These are phyloP conservation scores for Hylomyscus alleni DNA, from an alignment of 2,797 vertebrate genomes.

Conservation along the genomic window DNA sequence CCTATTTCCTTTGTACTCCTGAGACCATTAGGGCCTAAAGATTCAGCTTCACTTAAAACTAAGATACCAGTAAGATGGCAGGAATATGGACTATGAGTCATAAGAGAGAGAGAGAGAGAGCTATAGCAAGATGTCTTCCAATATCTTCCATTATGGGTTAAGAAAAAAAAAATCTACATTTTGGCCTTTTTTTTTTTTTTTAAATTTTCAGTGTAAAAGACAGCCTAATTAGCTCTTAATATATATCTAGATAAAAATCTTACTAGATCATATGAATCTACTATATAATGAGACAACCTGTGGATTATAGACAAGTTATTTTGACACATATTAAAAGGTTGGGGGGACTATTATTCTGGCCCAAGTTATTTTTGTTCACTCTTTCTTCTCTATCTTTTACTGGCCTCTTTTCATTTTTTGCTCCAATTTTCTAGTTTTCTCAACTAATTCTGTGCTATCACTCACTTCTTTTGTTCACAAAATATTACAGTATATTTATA, in stretches of 20 bases:
- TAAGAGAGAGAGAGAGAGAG: constrained; percentile 72
- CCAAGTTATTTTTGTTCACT: constrained; percentile 66
- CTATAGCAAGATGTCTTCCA: constrained; percentile 73
- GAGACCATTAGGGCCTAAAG: constrained; percentile 8
- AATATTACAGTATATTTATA: constrained; percentile 50
- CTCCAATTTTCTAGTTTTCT: constrained; percentile 58
- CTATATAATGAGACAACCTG: constrained; percentile 82
- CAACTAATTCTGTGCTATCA: constrained; percentile 26
- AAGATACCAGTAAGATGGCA: constrained; percentile 30
- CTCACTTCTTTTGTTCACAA: constrained; percentile 62
- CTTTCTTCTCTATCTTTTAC: constrained; percentile 11
- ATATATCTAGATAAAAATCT: constrained; percentile 84
- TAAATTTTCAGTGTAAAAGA: constrained; percentile 75
- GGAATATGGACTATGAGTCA: constrained; percentile 53
- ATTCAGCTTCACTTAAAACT: constrained; percentile 71
- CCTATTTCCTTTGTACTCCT: constrained; percentile 54
- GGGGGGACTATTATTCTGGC: constrained; percentile 64
- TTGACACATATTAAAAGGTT: constrained; percentile 78
- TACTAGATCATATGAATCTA: constrained; percentile 58
- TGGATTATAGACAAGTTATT: constrained; percentile 82
- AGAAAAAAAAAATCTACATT: constrained; percentile 85
- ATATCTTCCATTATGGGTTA: constrained; percentile 84
- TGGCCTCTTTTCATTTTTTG: constrained; percentile 53
- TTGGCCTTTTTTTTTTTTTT: constrained; percentile 82
- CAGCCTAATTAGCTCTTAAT: constrained; percentile 87